phyloP scores from a whole-genome alignment of 2,113 vertebrate genomes.

The Aspidoscelis tigris region DNA sequence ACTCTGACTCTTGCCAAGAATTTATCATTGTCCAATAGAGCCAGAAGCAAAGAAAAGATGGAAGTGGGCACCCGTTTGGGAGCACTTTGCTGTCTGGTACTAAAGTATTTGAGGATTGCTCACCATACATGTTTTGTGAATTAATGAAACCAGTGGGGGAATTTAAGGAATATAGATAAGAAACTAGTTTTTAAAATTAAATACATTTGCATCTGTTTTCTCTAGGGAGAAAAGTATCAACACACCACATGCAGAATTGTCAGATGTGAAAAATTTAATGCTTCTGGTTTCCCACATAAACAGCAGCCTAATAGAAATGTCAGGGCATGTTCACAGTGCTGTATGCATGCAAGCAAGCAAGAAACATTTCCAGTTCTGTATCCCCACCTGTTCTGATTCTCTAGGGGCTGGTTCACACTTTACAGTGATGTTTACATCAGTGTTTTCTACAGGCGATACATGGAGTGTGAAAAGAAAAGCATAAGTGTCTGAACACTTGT shows the following conservation, averaged over 20 bases:
- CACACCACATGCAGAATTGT: constrained; percentile 46
- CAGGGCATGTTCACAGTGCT: constrained; percentile 30
- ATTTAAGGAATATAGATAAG: constrained; percentile 54
- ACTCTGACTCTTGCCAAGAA: constrained; percentile 47
- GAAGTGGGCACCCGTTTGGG: not conserved
- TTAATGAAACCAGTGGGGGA: constrained; percentile 27
- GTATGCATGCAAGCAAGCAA: constrained; percentile 31
- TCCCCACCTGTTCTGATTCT: not conserved
- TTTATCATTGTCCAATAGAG: constrained; percentile 39
- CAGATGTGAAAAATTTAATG: constrained; percentile 66
- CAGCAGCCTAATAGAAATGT: constrained; percentile 59
- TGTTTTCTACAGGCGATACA: not conserved
- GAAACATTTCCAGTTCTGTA: constrained; percentile 2
- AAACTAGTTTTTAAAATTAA: constrained; percentile 32
- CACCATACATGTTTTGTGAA: constrained; percentile 40
- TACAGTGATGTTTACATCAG: constrained; percentile 8
- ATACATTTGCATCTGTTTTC: constrained; percentile 62
- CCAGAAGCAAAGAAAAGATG: constrained; percentile 40
- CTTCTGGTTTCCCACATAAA: constrained; percentile 52
- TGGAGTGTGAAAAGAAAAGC: not conserved
- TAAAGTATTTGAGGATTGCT: not conserved
- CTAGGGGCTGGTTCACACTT: not conserved
- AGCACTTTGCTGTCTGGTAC: not conserved
- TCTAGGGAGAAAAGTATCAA: constrained; percentile 44
- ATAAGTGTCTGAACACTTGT: not conserved